Evolutionary conservation across 2,888 invertebrate species (phyloP), one percentile per base, ranked within the genome.

Genomic region (Bellardia pandia): DNA sequence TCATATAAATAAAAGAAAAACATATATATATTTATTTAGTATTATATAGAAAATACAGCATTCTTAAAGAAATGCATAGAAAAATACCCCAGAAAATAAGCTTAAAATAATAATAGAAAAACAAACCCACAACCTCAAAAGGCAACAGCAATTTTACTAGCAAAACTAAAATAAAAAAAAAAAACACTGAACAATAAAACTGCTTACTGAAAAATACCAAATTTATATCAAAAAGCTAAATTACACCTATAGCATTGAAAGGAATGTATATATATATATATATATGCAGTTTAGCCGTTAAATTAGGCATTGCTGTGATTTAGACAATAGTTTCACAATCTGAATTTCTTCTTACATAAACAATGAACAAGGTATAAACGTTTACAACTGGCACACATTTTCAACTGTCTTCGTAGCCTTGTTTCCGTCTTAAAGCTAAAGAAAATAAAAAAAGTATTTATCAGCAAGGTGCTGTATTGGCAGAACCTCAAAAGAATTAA

Each of bases 1-100:
- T 40, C 23, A 53, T 51, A 48, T 40, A 48, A n/a, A 71, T 14
- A n/a, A n/a, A n/a, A 53, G 16, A 53, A 56, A 56, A 56, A 56
- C 7, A 8, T 56, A 56, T 56, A 23, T 16, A 56, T 9, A 23
- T 56, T 2, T 23, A 37, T 37, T 1, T 23, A 33, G 33, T 33
- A 33, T 33, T 33, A 16, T 23, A 23, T 23, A 16, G 16, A 56
- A 23, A 56, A 14, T 51, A 4, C 2, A 13, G 14, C 2, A 33
- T 60, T 60, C 14, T 58, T 58, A 30, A 30, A 13, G 11, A 58
- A 23, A 30, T 58, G 30, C 30, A 30, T 30, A 58, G 58, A 11
- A 33, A 30, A 23, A 8, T n/a, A 1, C 16, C 13, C 2, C 45
- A 45, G 37, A 37, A 75, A 33, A 33, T 48, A 75, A 45, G n/a